Conservation (phyloP, 2,797 vertebrate species). For the Chelon labrosus region DNA sequence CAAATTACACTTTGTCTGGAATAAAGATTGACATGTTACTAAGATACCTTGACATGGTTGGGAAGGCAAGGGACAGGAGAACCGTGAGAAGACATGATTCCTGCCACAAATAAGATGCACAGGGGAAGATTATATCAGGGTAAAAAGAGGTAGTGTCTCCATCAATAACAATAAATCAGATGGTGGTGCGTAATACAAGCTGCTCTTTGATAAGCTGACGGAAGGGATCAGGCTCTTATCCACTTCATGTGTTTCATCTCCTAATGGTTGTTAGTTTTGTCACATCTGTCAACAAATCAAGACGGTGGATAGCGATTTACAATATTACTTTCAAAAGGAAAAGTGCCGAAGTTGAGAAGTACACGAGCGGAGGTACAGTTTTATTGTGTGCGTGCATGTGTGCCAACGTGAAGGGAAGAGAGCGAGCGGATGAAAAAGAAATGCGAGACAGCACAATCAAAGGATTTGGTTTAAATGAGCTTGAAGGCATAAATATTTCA, state of each 20-base stretch:
- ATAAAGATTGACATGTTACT: conserved; percentile 60
- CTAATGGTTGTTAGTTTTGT: conserved; percentile 48
- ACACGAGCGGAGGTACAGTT: not conserved
- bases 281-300: conserved; percentile 46
- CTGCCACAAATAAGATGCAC: conserved; percentile 48
- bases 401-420: conserved; percentile 12
- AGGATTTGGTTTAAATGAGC: conserved; percentile 56
- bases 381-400: not conserved
- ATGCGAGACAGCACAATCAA: conserved; percentile 30
- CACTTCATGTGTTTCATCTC: conserved; percentile 35
- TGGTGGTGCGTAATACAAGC: conserved; percentile 28
- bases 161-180: conserved; percentile 57
- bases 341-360: conserved; percentile 12
- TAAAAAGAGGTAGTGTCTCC: conserved; percentile 59
- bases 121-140: conserved; percentile 44
- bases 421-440: conserved; percentile 18
- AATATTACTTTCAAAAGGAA: not conserved
- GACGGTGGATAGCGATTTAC: conserved; percentile 15
- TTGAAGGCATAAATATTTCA: conserved; percentile 51
- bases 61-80: conserved; percentile 35
- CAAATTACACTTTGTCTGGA: conserved; percentile 47
- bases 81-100: conserved; percentile 35
- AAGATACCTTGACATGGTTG: conserved; percentile 63
- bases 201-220: conserved; percentile 33
- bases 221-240: conserved; percentile 21